Evolutionary conservation across 1,140 invertebrate genomes (phyloP).

Genomic region (Trachymyrmex cornetzi): DNA sequence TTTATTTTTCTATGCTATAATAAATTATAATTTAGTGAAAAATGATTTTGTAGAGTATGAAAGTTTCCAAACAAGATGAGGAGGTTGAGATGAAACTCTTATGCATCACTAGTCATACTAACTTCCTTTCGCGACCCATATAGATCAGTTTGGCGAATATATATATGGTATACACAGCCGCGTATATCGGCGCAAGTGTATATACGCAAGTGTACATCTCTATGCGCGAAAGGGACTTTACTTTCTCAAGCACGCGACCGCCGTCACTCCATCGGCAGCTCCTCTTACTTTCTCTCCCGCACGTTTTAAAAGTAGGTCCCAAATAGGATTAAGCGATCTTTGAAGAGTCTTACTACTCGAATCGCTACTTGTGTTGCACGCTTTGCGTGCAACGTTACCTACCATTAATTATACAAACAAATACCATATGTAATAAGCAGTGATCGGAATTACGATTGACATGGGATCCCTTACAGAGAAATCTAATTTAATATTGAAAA

Average conservation of each 20-base stretch:
- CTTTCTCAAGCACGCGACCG: constrained; percentile 84
- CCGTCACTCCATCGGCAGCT: constrained; percentile 76
- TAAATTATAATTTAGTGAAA: neutral
- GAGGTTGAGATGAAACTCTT: neutral
- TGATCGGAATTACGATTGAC: neutral
- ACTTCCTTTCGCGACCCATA: constrained; percentile 51
- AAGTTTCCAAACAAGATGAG: neutral
- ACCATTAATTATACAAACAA: neutral
- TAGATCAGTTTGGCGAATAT: constrained; percentile 14
- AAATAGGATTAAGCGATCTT: constrained; percentile 80
- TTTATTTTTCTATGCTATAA: neutral
- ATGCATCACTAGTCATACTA: constrained; percentile 11
- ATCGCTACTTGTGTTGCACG: neutral
- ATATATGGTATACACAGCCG: neutral
- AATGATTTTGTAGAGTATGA: neutral
- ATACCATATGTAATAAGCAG: neutral
- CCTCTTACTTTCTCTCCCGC: constrained; percentile 85
- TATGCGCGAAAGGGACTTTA: constrained; percentile 82
- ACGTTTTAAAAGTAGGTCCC: constrained; percentile 84
- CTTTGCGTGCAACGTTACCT: no score
- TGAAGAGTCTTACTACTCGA: constrained; percentile 57
- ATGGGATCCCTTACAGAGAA: no score
- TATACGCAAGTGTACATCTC: constrained; percentile 57
- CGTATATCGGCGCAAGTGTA: constrained; percentile 16
- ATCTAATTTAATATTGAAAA: no score